Evolutionary conservation across 2,797 vertebrate genomes (phyloP).

Genomic region (Crossoptilon crossoptilon): DNA sequence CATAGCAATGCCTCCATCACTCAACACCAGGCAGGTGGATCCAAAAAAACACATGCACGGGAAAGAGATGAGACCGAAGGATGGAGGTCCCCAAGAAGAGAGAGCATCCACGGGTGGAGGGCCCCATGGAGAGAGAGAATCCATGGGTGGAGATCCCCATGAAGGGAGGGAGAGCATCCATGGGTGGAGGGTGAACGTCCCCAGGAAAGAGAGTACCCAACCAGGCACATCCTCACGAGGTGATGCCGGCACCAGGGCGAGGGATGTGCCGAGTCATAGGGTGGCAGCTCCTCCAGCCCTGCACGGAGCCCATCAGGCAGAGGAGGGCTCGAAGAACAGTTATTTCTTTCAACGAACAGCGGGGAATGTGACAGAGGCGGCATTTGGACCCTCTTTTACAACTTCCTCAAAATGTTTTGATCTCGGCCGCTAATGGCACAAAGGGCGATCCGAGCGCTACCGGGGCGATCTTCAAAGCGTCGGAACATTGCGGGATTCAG

Average conservation of each 20-base stretch:
- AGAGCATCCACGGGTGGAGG: neutral
- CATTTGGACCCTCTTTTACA: slow-evolving; percentile 52
- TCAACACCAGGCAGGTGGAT: neutral
- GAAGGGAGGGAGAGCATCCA: neutral
- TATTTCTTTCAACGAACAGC: neutral
- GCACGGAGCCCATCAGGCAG: neutral
- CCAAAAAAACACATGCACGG: neutral
- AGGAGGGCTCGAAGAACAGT: neutral
- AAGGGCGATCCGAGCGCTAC: slow-evolving; percentile 21
- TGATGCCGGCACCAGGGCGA: neutral
- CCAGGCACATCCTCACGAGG: neutral
- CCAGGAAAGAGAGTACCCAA: neutral
- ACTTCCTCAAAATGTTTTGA: slow-evolving; percentile 71
- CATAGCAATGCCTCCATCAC: neutral
- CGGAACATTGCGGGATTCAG: slow-evolving; percentile 48
- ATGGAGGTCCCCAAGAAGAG: neutral
- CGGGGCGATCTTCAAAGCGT: slow-evolving; percentile 59
- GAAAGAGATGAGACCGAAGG: neutral
- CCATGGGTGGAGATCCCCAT: neutral
- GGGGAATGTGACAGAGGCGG: neutral
- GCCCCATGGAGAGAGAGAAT: neutral
- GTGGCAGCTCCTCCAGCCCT: neutral
- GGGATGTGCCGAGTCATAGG: slow-evolving; percentile 47
- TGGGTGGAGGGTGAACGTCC: too few species aligned
- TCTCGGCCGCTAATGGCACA: neutral